Percentiles rank a stretch among this genome's conserved stretches.
phyloP scores from a whole-genome alignment of 2,113 vertebrate species.

The Aramus guarauna region DNA sequence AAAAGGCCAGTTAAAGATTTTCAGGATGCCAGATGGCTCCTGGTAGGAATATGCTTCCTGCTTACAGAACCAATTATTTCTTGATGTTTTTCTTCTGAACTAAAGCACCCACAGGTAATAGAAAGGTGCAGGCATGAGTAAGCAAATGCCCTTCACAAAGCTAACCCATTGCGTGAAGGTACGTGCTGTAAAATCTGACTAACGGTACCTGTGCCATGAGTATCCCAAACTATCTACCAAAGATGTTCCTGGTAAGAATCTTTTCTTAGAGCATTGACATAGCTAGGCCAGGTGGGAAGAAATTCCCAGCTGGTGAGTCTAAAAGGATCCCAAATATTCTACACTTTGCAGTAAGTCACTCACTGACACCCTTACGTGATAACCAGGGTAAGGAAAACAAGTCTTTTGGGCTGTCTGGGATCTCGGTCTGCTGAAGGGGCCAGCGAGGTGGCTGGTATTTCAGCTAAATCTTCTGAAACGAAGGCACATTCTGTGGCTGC shows the following conservation, averaged over 20 bases:
- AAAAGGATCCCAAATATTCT: background rate
- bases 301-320: background rate
- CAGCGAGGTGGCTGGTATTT: background rate
- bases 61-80: background rate
- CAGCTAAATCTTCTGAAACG: background rate
- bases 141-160: background rate
- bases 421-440: background rate
- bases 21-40: background rate
- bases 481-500: background rate
- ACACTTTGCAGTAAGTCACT: background rate
- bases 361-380: background rate
- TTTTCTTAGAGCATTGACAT: background rate
- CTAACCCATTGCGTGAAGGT: background rate
- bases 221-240: background rate
- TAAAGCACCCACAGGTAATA: background rate
- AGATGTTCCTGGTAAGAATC: too few relatives aligned
- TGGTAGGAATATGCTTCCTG: background rate
- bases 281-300: background rate
- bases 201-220: fast-evolving
- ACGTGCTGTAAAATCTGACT: background rate
- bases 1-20: background rate
- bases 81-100: background rate
- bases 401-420: too few relatives aligned
- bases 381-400: background rate
- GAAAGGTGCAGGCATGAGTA: background rate